A percentile compares a stretch with the other conserved stretches of the same genome.
Evolutionary conservation across 2,113 vertebrate genomes (phyloP).

Genomic region (Stegostoma tigrinum): DNA sequence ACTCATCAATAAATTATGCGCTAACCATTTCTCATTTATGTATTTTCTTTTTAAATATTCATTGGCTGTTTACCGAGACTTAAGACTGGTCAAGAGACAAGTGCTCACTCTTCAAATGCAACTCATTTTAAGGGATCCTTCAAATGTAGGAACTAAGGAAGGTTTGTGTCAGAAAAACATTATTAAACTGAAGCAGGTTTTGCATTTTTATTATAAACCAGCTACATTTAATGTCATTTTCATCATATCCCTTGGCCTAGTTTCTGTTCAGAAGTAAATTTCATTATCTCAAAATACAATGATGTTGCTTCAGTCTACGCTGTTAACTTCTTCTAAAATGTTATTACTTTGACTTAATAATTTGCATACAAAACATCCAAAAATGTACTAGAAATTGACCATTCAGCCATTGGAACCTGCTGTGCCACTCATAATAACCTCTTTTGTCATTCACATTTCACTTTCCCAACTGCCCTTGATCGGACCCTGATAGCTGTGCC

Average conservation of each 20-base stretch:
- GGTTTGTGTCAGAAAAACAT: neutral
- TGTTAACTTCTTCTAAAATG: neutral
- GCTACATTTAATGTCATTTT: neutral
- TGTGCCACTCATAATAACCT: no score
- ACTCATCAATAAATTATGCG: conserved; percentile 28
- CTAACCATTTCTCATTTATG: conserved; percentile 25
- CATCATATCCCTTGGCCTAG: neutral
- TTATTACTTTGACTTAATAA: neutral
- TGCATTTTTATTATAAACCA: neutral
- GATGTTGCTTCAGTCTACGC: neutral
- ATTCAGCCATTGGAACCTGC: no score
- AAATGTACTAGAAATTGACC: no score
- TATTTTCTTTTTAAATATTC: conserved; percentile 34
- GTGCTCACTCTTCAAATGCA: no score
- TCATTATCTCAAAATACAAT: neutral
- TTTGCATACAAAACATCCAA: no score
- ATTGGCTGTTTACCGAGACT: conserved; percentile 23
- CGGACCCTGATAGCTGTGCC: no score
- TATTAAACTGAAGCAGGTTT: neutral
- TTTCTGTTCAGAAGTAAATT: neutral
- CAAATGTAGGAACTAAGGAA: neutral
- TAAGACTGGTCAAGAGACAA: neutral
- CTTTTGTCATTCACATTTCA: no score
- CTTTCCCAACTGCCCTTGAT: no score
- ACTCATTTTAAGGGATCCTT: neutral